phyloP scores from a whole-genome alignment of 2,888 invertebrate species.

The Archaeoteleia sp. region DNA sequence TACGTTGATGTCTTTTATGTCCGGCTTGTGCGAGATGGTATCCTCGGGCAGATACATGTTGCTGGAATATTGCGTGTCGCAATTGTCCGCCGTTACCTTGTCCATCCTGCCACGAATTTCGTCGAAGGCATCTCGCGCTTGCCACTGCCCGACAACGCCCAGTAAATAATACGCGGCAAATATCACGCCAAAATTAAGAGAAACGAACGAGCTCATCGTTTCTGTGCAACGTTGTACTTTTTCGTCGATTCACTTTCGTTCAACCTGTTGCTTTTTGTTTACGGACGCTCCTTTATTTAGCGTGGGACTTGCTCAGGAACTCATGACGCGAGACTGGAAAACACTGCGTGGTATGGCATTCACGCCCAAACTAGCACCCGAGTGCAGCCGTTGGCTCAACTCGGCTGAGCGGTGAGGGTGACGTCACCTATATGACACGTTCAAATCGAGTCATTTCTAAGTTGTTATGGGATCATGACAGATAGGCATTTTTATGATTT shows the following conservation, averaged over 20 bases:
- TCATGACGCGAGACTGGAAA: no score
- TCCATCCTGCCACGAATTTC: slow-evolving; percentile 90
- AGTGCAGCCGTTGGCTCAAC: no score
- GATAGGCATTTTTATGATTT: no score
- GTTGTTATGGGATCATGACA: no score
- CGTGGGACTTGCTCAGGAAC: no score
- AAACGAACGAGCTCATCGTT: slow-evolving; percentile 14
- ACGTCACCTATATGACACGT: no score
- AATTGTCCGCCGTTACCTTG: slow-evolving; percentile 90
- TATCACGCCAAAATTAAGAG: slow-evolving; percentile 15
- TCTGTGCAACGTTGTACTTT: background rate
- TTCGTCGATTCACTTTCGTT: background rate
- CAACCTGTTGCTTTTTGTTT: background rate
- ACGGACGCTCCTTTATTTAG: slow-evolving; percentile 37
- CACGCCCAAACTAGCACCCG: no score
- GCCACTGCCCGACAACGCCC: slow-evolving; percentile 93
- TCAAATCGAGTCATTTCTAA: no score
- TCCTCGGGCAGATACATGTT: slow-evolving; percentile 90
- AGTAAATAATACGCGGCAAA: slow-evolving; percentile 63
- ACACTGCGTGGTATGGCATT: no score
- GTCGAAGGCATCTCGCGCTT: slow-evolving; percentile 91
- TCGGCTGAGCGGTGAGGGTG: no score
- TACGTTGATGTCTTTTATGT: slow-evolving; percentile 94
- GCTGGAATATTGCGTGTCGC: slow-evolving; percentile 88
- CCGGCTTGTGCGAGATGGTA: slow-evolving; percentile 92